Evolutionary conservation across 2,113 vertebrate genomes (phyloP).

Genomic region (Microcebus griseorufus): DNA sequence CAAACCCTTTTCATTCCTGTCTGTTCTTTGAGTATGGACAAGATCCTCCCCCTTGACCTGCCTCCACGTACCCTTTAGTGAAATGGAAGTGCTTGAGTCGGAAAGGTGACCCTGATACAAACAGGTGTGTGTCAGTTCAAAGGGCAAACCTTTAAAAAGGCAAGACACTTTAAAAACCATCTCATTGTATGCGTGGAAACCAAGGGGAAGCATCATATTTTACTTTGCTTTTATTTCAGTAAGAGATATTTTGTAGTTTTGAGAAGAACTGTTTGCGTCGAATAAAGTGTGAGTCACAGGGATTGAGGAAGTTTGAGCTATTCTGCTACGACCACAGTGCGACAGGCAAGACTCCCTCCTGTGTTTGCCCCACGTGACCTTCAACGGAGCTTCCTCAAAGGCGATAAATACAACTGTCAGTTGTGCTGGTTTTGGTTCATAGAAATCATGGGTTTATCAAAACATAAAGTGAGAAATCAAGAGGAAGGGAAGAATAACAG

Average conservation of each 20-base stretch:
- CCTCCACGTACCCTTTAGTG: neutral
- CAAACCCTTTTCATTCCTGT: neutral
- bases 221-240: neutral
- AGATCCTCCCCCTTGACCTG: neutral
- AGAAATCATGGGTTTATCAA: neutral
- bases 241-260: neutral
- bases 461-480: neutral
- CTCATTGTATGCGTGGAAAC: neutral
- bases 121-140: slow-evolving; percentile 5
- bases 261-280: neutral
- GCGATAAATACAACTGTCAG: neutral
- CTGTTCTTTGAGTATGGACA: neutral
- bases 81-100: neutral
- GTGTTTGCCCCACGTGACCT: neutral
- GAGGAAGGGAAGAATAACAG: neutral
- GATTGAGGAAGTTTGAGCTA: neutral
- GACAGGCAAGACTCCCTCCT: neutral
- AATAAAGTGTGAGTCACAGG: neutral
- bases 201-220: neutral
- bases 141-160: neutral
- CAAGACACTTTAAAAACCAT: neutral
- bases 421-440: neutral
- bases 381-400: neutral
- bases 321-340: neutral
- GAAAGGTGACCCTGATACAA: slow-evolving; percentile 4